These are phyloP conservation scores for Silurus meridionalis DNA, from an alignment of 2,113 vertebrate genomes.

Conservation along the genomic window DNA sequence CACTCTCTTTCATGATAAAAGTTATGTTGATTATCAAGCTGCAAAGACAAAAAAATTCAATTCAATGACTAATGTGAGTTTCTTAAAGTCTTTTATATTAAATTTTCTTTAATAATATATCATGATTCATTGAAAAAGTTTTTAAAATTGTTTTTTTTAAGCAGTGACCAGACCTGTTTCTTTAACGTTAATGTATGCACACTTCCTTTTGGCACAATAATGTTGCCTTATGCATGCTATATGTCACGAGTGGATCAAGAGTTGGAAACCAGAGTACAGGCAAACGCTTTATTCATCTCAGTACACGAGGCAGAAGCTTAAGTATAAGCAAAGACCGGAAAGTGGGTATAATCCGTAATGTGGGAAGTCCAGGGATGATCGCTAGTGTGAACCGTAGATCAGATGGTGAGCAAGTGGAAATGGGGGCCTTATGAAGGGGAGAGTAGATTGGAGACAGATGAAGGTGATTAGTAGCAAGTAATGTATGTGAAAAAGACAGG, in stretches of 20 bases:
- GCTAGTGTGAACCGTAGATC: too few species aligned
- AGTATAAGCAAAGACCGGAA: too few species aligned
- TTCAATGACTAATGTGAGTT: background rate
- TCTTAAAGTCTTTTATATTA: background rate
- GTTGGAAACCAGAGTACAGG: too few species aligned
- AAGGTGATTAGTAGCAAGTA: too few species aligned
- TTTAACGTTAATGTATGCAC: background rate
- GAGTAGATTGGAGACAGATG: too few species aligned
- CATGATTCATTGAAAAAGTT: background rate
- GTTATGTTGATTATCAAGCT: background rate
- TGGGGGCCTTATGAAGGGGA: too few species aligned
- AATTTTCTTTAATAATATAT: background rate
- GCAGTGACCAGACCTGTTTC: background rate
- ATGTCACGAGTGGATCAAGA: too few species aligned
- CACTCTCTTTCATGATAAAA: constrained; percentile 2
- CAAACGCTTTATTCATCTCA: too few species aligned
- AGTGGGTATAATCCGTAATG: too few species aligned
- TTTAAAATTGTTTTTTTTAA: background rate
- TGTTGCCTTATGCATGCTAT: background rate
- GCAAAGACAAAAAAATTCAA: background rate
- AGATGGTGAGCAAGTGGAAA: too few species aligned
- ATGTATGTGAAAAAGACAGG: background rate
- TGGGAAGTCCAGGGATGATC: too few species aligned
- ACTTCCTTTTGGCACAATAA: background rate
- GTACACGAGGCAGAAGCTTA: too few species aligned